These are phyloP conservation scores for Manduca sexta DNA, from an alignment of 1,140 invertebrate species.

Conservation along the genomic window DNA sequence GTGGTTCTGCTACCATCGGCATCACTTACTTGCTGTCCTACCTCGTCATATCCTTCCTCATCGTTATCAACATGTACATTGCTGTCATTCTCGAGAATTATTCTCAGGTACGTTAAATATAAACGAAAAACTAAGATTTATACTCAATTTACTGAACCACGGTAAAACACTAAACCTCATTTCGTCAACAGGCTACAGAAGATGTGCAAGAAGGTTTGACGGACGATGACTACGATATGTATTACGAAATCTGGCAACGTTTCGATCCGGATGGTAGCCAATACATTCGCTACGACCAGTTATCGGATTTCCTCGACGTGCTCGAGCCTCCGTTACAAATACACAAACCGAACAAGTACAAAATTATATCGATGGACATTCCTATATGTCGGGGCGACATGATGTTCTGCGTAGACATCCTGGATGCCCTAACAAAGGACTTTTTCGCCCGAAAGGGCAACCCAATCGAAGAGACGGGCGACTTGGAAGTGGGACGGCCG, in stretches of 20 bases:
- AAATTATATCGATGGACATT: slow-evolving; percentile 98
- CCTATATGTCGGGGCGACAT: slow-evolving; percentile 97
- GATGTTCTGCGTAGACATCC: slow-evolving; percentile 98
- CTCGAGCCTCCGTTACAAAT: slow-evolving; percentile 95
- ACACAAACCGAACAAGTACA: slow-evolving; percentile 98
- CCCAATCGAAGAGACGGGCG: slow-evolving; percentile 91
- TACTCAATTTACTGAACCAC: too few relatives aligned
- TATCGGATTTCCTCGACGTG: slow-evolving; percentile 96
- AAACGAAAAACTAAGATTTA: neutral
- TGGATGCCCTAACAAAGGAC: slow-evolving; percentile 96
- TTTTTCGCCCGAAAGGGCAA: slow-evolving; percentile 97
- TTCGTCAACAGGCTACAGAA: slow-evolving; percentile 84
- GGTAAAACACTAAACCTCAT: too few relatives aligned
- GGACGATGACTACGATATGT: slow-evolving; percentile 99
- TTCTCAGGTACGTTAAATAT: slow-evolving; percentile 79
- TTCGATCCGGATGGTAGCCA: slow-evolving; percentile 98
- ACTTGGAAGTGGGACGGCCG: slow-evolving; percentile 86
- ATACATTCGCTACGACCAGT: slow-evolving; percentile 94
- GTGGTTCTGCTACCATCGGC: slow-evolving; percentile 93
- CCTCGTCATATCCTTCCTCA: slow-evolving; percentile 97
- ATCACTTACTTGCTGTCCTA: slow-evolving; percentile 96
- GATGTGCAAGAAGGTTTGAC: slow-evolving; percentile 98
- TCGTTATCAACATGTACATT: slow-evolving; percentile 99
- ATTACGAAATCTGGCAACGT: slow-evolving; percentile 99
- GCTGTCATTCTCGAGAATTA: slow-evolving; percentile 99